Conservation (phyloP, 2,888 invertebrate genomes). For the Alentia gelatinosa region DNA sequence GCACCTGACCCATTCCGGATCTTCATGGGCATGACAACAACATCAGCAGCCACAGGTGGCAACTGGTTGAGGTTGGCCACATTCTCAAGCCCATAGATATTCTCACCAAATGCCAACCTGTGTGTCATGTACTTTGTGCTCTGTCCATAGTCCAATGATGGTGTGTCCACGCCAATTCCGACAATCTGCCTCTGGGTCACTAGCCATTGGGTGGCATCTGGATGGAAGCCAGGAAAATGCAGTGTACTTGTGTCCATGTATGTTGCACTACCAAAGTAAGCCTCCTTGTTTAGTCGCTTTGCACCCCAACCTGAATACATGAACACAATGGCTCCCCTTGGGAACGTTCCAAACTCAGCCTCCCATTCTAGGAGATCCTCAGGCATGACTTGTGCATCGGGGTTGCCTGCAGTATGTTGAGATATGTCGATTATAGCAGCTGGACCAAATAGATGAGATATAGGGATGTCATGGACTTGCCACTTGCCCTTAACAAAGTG, state of each 20-base stretch:
- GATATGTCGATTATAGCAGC: constrained; percentile 9
- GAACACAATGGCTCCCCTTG: neutral
- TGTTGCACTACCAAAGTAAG: neutral
- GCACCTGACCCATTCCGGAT: too few relatives aligned
- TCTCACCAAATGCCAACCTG: neutral
- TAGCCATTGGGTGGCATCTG: too few relatives aligned
- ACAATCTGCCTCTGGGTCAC: neutral
- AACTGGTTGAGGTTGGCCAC: neutral
- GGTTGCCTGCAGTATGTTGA: neutral
- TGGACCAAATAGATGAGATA: neutral
- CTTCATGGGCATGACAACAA: constrained; percentile 8
- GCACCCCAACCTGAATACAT: neutral
- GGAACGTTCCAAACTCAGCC: neutral
- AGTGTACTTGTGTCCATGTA: neutral
- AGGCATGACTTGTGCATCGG: neutral
- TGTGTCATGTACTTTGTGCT: neutral
- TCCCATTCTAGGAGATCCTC: constrained; percentile 12
- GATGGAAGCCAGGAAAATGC: too few relatives aligned
- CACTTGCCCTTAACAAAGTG: neutral
- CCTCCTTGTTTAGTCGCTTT: neutral
- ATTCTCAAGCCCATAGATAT: too few relatives aligned
- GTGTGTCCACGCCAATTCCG: constrained; percentile 5
- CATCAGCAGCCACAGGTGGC: neutral
- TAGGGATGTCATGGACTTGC: neutral
- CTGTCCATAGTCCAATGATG: neutral